These are phyloP conservation scores for Zaprionus ornatus DNA, from an alignment of 1,140 invertebrate genomes.

Conservation along the genomic window DNA sequence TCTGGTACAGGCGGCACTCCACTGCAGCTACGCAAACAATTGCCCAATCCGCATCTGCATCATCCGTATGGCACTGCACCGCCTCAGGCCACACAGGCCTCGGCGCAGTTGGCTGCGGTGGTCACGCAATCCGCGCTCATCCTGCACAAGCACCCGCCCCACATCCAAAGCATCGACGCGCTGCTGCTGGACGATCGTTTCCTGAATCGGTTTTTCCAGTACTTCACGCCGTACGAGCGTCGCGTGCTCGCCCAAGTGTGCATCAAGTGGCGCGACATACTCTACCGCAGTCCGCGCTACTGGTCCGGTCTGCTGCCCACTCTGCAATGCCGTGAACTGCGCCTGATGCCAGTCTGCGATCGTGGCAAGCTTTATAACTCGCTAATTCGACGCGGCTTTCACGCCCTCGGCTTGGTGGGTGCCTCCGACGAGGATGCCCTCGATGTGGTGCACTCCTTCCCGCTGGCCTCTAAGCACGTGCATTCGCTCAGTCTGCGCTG, in stretches of 20 bases:
- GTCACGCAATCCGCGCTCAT: constrained; percentile 70
- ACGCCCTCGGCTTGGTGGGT: constrained; percentile 91
- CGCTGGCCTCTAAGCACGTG: constrained; percentile 91
- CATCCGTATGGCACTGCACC: constrained; percentile 64
- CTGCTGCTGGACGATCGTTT: constrained; percentile 93
- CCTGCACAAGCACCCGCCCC: constrained; percentile 82
- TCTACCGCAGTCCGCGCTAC: constrained; percentile 92
- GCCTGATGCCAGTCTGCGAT: constrained; percentile 87
- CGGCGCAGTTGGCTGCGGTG: constrained; percentile 44
- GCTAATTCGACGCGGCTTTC: constrained; percentile 92
- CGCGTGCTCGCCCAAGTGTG: constrained; percentile 92
- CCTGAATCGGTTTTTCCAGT: constrained; percentile 92
- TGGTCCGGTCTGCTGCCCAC: constrained; percentile 94
- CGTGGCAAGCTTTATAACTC: constrained; percentile 91
- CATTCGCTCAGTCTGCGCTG: constrained; percentile 92
- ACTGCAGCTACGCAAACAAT: constrained; percentile 74
- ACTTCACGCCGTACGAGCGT: constrained; percentile 92
- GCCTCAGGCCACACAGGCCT: constrained; percentile 11
- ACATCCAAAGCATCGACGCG: constrained; percentile 89
- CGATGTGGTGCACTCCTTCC: constrained; percentile 93
- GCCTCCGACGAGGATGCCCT: constrained; percentile 95
- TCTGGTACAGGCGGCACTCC: constrained; percentile 52
- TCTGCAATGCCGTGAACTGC: constrained; percentile 92
- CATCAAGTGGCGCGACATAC: constrained; percentile 92
- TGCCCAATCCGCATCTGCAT: constrained; percentile 82